A percentile compares a stretch with the other conserved stretches of the same genome.
Evolutionary conservation across 2,113 vertebrate genomes (phyloP).

Genomic region (Tor tambroides): DNA sequence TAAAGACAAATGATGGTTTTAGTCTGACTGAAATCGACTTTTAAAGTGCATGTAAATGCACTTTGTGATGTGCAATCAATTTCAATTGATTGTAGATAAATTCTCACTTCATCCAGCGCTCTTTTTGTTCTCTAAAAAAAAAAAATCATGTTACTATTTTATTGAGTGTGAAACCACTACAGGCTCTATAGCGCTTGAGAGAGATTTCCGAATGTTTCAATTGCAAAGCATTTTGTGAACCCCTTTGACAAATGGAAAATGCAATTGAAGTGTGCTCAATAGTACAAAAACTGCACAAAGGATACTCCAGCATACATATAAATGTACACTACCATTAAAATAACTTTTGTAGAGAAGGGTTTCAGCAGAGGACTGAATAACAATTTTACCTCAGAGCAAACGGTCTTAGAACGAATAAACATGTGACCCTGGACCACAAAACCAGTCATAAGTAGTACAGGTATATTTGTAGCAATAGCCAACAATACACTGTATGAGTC

Average conservation of each 20-base stretch:
- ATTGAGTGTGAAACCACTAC: neutral
- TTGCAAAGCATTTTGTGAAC: neutral
- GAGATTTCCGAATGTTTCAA: neutral
- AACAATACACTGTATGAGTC: too few relatives aligned
- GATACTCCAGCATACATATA: neutral
- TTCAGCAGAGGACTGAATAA: neutral
- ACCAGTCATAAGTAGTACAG: too few relatives aligned
- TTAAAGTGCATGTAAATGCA: conserved; percentile 21
- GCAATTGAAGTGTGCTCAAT: neutral
- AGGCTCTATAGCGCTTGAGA: neutral
- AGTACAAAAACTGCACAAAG: neutral
- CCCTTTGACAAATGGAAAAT: neutral
- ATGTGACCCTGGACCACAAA: too few relatives aligned
- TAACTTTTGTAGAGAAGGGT: neutral
- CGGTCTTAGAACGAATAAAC: neutral
- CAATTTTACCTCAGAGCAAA: neutral
- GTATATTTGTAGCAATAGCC: too few relatives aligned
- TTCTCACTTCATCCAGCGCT: neutral
- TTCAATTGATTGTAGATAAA: conserved; percentile 7
- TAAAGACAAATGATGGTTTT: neutral
- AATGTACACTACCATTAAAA: neutral
- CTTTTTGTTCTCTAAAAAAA: neutral
- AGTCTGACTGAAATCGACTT: conserved; percentile 12
- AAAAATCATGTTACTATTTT: neutral
- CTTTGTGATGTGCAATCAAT: neutral